A percentile compares a stretch with the other conserved stretches of the same genome.
These are phyloP conservation scores for Lasioglossum malachurum DNA, from an alignment of 2,888 invertebrate species.

Conservation along the genomic window DNA sequence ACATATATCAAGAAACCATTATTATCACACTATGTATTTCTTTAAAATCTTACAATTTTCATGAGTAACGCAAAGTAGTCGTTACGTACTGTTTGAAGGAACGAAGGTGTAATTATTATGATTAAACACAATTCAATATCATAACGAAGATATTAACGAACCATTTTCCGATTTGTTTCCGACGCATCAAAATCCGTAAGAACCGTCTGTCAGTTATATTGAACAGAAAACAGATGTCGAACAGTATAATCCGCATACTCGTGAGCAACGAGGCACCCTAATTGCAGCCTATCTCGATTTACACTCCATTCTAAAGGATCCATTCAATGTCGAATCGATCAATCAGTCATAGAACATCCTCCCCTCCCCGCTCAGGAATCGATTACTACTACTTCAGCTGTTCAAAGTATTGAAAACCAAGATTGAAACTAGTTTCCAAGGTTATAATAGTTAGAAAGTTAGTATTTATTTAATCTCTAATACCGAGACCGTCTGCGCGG, in stretches of 20 bases:
- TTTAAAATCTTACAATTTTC: no score
- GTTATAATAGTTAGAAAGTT: constrained; percentile 2
- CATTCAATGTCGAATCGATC: not conserved
- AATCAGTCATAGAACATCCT: not conserved
- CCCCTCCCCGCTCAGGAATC: not conserved
- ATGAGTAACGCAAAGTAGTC: no score
- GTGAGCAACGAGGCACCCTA: not conserved
- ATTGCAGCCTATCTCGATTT: not conserved
- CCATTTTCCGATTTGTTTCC: no score
- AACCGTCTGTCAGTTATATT: not conserved
- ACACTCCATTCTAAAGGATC: not conserved
- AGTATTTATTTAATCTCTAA: not conserved
- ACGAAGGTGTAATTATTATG: no score
- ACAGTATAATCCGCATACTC: not conserved
- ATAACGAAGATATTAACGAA: no score
- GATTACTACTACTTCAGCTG: not conserved
- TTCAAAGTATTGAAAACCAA: not conserved
- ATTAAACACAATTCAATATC: no score
- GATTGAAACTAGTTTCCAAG: constrained; percentile 1
- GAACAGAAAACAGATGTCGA: not conserved
- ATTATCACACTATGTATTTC: no score
- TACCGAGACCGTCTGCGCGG: not conserved
- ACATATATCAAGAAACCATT: no score
- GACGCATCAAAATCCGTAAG: no score
- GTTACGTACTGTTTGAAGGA: no score